Conservation (phyloP, 2,888 invertebrate species). For the Sabellastarte sp. region DNA sequence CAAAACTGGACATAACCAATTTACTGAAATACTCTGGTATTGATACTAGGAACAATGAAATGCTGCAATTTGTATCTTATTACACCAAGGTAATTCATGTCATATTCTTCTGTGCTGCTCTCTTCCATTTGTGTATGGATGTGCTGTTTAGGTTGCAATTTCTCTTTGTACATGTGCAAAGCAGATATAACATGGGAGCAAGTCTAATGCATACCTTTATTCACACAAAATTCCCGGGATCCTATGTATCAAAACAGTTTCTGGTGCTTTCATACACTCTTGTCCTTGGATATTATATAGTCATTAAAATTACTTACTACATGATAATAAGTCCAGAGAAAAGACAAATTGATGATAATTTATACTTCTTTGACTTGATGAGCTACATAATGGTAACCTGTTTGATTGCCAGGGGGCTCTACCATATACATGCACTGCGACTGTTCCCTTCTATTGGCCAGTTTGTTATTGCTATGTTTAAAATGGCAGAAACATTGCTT, state of each 20-base stretch:
- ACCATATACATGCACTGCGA: neutral
- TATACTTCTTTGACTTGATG: neutral
- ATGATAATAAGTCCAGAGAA: neutral
- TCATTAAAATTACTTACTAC: neutral
- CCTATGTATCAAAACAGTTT: neutral
- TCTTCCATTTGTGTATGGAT: neutral
- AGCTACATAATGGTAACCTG: neutral
- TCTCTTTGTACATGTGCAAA: neutral
- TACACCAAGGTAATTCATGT: neutral
- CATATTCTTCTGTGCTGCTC: neutral
- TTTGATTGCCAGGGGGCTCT: neutral
- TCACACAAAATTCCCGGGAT: neutral
- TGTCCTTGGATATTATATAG: neutral
- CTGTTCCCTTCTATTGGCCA: neutral
- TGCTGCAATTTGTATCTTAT: neutral
- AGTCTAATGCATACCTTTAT: neutral
- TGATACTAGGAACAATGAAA: neutral
- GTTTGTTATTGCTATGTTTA: neutral
- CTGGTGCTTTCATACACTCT: neutral
- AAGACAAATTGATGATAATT: too few species aligned
- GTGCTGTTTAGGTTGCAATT: neutral
- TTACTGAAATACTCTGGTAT: neutral
- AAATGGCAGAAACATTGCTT: neutral
- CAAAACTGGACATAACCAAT: neutral
- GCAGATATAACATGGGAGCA: neutral